Evolutionary conservation across 1,140 invertebrate genomes (phyloP).

Genomic region (Phymastichus coffea): DNA sequence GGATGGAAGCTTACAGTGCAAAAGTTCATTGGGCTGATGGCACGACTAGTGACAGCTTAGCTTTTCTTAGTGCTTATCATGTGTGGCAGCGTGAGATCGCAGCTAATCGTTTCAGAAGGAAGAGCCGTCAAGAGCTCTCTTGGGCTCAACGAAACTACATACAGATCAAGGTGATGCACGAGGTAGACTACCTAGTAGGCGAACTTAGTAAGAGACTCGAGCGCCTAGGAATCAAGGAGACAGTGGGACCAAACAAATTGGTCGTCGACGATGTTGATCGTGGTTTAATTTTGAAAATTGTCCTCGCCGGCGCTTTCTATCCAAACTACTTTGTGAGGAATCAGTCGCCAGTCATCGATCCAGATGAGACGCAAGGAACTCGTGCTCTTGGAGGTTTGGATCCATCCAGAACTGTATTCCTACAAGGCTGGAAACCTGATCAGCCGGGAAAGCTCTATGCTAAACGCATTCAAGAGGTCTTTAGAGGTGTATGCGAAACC

Average conservation of each 20-base stretch:
- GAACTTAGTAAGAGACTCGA: conserved; percentile 69
- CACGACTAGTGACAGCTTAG: conserved; percentile 82
- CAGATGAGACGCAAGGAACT: conserved; percentile 62
- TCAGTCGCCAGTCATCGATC: conserved; percentile 47
- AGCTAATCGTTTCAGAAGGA: conserved; percentile 35
- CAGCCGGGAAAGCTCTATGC: conserved; percentile 75
- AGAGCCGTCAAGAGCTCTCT: conserved; percentile 55
- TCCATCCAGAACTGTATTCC: conserved; percentile 75
- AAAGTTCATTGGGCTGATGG: conserved; percentile 80
- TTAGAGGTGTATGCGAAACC: conserved; percentile 36
- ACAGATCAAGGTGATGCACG: conserved; percentile 70
- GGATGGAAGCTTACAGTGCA: conserved; percentile 72
- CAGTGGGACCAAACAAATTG: conserved; percentile 39
- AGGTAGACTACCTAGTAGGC: conserved; percentile 69
- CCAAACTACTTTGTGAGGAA: conserved; percentile 81
- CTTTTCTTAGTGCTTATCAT: conserved; percentile 77
- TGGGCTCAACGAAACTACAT: conserved; percentile 78
- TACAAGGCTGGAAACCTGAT: conserved; percentile 67
- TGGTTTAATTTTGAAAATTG: conserved; percentile 65
- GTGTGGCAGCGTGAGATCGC: conserved; percentile 54
- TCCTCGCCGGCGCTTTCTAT: conserved; percentile 73
- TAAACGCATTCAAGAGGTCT: conserved; percentile 56
- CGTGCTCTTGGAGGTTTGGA: conserved; percentile 68
- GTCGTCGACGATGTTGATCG: conserved; percentile 56
- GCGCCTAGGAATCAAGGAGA: conserved; percentile 57